Evolutionary conservation across 2,797 vertebrate species (phyloP).

Genomic region (Xenops minutus): DNA sequence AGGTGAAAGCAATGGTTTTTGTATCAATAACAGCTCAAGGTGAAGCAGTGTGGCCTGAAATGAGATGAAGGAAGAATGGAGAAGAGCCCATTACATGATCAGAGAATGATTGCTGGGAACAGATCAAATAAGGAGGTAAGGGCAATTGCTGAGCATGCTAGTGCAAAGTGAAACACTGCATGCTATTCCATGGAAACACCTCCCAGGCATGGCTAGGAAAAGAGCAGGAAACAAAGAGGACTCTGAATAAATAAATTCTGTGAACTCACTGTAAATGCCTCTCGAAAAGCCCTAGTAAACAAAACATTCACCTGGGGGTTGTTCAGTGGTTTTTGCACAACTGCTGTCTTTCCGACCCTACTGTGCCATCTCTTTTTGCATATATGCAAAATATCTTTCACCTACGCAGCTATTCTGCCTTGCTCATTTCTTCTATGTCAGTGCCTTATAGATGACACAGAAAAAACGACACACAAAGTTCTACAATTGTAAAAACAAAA

Average conservation of each 20-base stretch:
- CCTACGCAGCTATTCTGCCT: not conserved
- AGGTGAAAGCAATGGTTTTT: not conserved
- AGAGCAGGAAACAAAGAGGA: conserved; percentile 50
- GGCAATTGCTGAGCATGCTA: not conserved
- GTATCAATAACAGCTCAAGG: not conserved
- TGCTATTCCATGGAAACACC: not conserved
- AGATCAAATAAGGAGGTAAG: not conserved
- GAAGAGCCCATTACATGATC: not conserved
- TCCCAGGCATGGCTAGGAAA: not conserved
- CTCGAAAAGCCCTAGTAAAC: not conserved
- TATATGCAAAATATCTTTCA: not conserved
- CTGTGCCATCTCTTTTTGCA: accelerated
- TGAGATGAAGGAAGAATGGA: not conserved
- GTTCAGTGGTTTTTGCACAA: not conserved
- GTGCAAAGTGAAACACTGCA: not conserved
- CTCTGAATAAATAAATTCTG: conserved; percentile 27
- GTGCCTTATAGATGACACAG: not conserved
- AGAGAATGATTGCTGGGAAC: not conserved
- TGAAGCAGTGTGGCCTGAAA: conserved; percentile 8
- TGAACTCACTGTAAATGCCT: not conserved
- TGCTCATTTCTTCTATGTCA: not conserved
- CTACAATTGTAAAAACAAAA: not conserved
- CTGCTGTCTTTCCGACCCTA: not conserved
- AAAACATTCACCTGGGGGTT: not conserved
- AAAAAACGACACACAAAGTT: not conserved